Percentiles rank a stretch among this genome's conserved stretches.
Conservation (phyloP, 2,888 invertebrate genomes). For the Dryobota labecula region DNA sequence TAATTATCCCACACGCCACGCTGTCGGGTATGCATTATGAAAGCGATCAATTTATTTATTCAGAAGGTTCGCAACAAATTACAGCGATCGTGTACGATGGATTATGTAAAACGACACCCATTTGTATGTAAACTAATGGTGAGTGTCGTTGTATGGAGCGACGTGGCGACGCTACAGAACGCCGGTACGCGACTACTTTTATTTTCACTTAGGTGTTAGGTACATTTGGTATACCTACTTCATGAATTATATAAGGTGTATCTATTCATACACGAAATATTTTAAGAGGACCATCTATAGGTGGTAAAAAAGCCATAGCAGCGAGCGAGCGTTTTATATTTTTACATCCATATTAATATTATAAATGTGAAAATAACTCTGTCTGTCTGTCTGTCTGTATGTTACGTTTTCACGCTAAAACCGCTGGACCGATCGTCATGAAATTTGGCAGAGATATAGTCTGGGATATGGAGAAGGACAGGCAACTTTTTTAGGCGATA, state of each 20-base stretch:
- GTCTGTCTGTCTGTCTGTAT: no score
- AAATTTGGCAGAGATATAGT: no score
- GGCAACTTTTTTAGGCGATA: no score
- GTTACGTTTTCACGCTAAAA: no score
- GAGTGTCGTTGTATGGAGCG: slow-evolving; percentile 80
- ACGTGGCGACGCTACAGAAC: slow-evolving; percentile 62
- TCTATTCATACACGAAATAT: no score
- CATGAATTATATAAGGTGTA: slow-evolving; percentile 25
- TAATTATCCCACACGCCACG: slow-evolving; percentile 69
- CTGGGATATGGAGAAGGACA: no score
- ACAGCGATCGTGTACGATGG: slow-evolving; percentile 85
- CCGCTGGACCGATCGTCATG: no score
- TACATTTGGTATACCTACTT: slow-evolving; percentile 14
- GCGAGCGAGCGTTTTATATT: no score
- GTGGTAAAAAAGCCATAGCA: no score
- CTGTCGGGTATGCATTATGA: slow-evolving; percentile 83
- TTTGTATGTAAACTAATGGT: slow-evolving; percentile 90
- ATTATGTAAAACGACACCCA: slow-evolving; percentile 90
- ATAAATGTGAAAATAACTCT: no score
- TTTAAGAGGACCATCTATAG: no score
- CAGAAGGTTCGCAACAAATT: slow-evolving; percentile 89
- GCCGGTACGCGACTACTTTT: slow-evolving; percentile 62
- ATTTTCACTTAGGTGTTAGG: slow-evolving; percentile 52
- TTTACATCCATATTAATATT: no score
- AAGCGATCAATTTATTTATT: slow-evolving; percentile 88